A percentile compares a stretch with the other conserved stretches of the same genome.
Conservation (phyloP, 2,113 vertebrate genomes). For the Otolemur garnettii region DNA sequence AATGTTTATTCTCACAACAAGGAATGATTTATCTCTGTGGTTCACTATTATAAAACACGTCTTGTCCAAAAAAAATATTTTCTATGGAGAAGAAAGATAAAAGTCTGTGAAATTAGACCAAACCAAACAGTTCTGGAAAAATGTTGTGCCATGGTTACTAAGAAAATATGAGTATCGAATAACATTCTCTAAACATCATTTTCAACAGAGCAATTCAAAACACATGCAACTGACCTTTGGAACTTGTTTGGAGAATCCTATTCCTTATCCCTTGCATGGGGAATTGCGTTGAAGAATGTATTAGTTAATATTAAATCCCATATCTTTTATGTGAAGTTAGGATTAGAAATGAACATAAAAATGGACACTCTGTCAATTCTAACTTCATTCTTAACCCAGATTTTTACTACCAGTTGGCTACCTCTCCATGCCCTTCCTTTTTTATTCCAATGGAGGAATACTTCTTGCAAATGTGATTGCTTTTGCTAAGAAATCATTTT, state of each 20-base stretch:
- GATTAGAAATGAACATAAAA: slow-evolving; percentile 52
- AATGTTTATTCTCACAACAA: slow-evolving; percentile 47
- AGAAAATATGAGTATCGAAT: background rate
- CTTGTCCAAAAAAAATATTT: background rate
- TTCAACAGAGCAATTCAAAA: slow-evolving; percentile 56
- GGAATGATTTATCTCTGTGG: slow-evolving; percentile 29
- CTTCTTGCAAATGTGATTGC: background rate
- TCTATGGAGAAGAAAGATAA: background rate
- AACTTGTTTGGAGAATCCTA: slow-evolving; percentile 36
- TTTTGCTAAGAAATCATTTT: slow-evolving; percentile 6
- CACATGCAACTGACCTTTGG: slow-evolving; percentile 43
- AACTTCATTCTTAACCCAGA: background rate
- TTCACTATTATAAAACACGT: slow-evolving; percentile 37
- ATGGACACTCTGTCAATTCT: background rate
- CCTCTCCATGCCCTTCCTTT: background rate
- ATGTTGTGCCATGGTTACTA: background rate
- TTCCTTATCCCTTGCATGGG: slow-evolving; percentile 45
- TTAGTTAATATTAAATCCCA: slow-evolving; percentile 59
- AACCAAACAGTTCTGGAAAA: slow-evolving; percentile 61
- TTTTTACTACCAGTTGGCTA: background rate
- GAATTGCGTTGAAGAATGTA: slow-evolving; percentile 65
- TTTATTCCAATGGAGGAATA: background rate
- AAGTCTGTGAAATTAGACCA: slow-evolving; percentile 29
- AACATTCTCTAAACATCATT: slow-evolving; percentile 40
- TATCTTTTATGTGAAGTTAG: slow-evolving; percentile 26